Evolutionary conservation across 2,113 vertebrate genomes (phyloP).

Genomic region (Aythya baeri): DNA sequence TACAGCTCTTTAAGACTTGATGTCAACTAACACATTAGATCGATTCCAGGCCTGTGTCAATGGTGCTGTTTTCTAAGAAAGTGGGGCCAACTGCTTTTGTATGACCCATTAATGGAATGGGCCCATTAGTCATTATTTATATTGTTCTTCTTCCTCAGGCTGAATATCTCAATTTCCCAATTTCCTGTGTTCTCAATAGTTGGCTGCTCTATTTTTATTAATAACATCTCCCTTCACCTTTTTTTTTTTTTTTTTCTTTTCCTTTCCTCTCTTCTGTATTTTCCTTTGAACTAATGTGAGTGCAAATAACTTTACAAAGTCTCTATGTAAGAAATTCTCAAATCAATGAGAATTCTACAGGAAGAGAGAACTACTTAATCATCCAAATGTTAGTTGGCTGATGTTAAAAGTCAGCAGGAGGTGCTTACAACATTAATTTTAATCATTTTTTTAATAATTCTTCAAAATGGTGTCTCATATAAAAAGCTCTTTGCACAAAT

Average conservation of each 20-base stretch:
- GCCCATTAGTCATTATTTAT: accelerated
- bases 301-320: slow-evolving; percentile 6
- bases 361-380: slow-evolving; percentile 8
- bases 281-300: not conserved
- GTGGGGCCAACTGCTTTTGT: not conserved
- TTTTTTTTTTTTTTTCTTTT: not conserved
- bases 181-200: not conserved
- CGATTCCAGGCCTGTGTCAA: not conserved
- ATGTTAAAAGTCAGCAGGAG: slow-evolving; percentile 29
- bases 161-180: not conserved
- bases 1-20: not conserved
- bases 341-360: slow-evolving; percentile 15
- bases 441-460: slow-evolving; percentile 15
- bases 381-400: not conserved
- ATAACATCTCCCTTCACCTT: not conserved
- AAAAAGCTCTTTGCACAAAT: slow-evolving; percentile 35
- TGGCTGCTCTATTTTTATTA: not conserved
- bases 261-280: not conserved
- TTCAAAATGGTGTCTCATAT: not conserved
- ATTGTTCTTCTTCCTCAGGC: not conserved
- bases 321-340: not conserved
- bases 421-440: slow-evolving; percentile 13
- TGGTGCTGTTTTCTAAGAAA: not conserved
- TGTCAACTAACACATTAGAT: not conserved
- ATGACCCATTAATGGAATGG: not conserved